A percentile compares a stretch with the other conserved stretches of the same genome.
Conservation (phyloP, 2,113 vertebrate species). For the Empidonax alnorum region DNA sequence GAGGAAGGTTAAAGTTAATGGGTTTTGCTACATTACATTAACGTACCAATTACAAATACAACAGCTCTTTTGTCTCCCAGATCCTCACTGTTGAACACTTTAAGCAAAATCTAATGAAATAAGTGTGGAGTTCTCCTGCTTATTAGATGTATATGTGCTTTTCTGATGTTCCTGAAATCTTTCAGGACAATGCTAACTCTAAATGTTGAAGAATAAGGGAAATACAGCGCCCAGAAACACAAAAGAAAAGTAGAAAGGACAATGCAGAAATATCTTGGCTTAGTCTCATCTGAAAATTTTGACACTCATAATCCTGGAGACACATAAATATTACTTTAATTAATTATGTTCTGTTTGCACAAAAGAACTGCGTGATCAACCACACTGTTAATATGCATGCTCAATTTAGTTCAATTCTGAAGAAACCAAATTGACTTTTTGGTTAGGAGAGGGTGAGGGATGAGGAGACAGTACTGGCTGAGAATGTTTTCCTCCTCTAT, state of each 20-base stretch:
- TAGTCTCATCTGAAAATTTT: not conserved
- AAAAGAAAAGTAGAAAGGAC: not conserved
- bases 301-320: not conserved
- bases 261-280: not conserved
- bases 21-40: not conserved
- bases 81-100: not conserved
- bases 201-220: not conserved
- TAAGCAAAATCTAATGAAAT: not conserved
- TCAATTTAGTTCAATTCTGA: not conserved
- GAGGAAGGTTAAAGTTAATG: not conserved
- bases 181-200: not conserved
- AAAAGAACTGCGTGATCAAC: not conserved
- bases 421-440: not conserved
- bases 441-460: not conserved
- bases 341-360: not conserved
- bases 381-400: rapidly evolving
- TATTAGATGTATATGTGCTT: not conserved
- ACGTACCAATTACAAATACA: not conserved
- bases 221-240: not conserved
- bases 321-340: not conserved
- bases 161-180: not conserved
- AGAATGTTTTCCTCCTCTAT: not conserved
- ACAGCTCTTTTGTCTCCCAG: not conserved
- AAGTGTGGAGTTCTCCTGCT: not conserved
- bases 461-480: not conserved